Base-by-base conservation (phyloP, 1,140 invertebrate genomes). In the Mactra quadrangularis region DNA sequence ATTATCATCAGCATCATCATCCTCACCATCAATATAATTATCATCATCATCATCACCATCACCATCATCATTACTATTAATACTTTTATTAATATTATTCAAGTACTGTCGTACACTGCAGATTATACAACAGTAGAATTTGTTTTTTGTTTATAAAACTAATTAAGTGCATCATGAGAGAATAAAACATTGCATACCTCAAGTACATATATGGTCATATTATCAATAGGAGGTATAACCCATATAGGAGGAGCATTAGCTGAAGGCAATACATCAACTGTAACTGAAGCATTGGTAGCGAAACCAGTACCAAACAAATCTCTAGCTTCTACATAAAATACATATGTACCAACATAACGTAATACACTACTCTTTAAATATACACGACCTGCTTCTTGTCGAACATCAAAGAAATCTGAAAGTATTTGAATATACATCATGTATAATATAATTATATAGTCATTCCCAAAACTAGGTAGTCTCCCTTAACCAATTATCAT, bases 181-280 rank as follows among this genome's bases (percentile, higher is more conserved):
- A n/a, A n/a, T n/a, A n/a, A n/a, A n/a, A n/a, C n/a, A n/a, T n/a
- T n/a, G 25, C 22, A 66, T 87, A 92, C 92, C 90, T 92, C 92
- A 22, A 92, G 74, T 19, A 92, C 91, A 82, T 77, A 68, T 41
- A 92, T 89, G 33, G 86, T 88, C 78, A 85, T 90, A 52, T 90
- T 88, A 27, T 88, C 95, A 35, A 94, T 94, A 0, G 95, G 94
- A 84, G 95, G 90, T 11, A 85, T 94, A 77, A 97, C 53, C 89
- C 89, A 98, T 81, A 92, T 94, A 0, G 97, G 97, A 17, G 95
- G 94, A 88, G 97, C 96, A 89, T 98, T 96, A 84, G 97, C 97
- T 0, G 97, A 96, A 89, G 97, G 96, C 19, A 84, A 47, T 0
- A 91, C 87, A 2, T 57, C 74, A 4, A 91, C 85, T 19, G 64